Percentiles rank a stretch among this genome's conserved stretches.
phyloP scores from a whole-genome alignment of 1,140 invertebrate species.

The Arctopsyche grandis region DNA sequence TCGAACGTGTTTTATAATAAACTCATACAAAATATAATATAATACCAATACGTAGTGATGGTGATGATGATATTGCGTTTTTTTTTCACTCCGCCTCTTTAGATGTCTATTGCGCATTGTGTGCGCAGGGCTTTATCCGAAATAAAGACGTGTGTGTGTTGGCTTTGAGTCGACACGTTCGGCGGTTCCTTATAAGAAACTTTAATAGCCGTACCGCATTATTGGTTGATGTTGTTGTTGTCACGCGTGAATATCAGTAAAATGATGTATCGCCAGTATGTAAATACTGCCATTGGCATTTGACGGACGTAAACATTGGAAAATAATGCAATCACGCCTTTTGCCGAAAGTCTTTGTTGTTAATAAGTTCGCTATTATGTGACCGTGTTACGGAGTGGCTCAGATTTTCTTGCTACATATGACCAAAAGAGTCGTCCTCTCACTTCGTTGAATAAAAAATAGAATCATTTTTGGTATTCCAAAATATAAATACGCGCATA shows the following conservation, averaged over 20 bases:
- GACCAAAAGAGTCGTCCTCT: too few species aligned
- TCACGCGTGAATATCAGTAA: constrained; percentile 29
- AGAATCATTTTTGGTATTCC: too few species aligned
- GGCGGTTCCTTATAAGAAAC: constrained; percentile 14
- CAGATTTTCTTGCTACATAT: too few species aligned
- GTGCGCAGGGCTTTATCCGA: neutral
- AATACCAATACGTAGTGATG: too few species aligned
- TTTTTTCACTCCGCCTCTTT: neutral
- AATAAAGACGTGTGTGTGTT: constrained; percentile 33
- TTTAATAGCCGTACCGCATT: constrained; percentile 21
- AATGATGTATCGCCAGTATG: constrained; percentile 30
- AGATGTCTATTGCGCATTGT: neutral
- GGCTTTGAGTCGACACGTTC: constrained; percentile 9
- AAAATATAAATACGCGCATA: too few species aligned
- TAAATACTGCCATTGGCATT: constrained; percentile 31
- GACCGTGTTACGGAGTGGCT: too few species aligned
- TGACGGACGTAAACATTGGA: constrained; percentile 29
- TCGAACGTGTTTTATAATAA: too few species aligned
- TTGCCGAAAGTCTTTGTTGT: neutral
- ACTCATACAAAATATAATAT: too few species aligned
- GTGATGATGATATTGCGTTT: neutral
- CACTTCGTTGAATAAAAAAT: too few species aligned
- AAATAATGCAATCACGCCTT: neutral
- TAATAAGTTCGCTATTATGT: too few species aligned
- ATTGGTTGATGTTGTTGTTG: constrained; percentile 38